Evolutionary conservation across 2,113 vertebrate genomes (phyloP), one percentile per base, ranked within the genome.

Genomic region (Raja brachyura): DNA sequence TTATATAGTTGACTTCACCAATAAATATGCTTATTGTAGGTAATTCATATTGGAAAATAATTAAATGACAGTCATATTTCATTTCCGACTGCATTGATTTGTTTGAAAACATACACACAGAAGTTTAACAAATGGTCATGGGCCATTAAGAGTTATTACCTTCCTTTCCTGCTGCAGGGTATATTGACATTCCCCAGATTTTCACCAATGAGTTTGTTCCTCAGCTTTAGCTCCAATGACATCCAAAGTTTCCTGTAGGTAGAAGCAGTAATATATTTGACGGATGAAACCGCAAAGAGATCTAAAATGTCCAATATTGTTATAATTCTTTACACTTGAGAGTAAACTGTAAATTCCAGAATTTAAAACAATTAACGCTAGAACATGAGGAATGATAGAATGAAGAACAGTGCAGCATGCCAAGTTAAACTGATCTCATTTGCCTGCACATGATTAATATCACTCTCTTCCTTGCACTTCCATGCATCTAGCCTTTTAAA

Each of bases 211-310:
- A 96, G 88, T 0, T 95, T 94, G 68, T 95, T 94, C 93, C 95
- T 96, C 94, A 97, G 95, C 94, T 94, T 95, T 93, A 94, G 93
- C 94, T 95, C 93, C 48, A 97, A 93, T 93, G 93, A 93, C 70
- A 93, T 95, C 0, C 39, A 93, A 28, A 93, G 68, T 93, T 81
- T 94, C 94, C 96, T 97, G 90, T 76, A 66, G 68, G 73, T 70
- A 20, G 31, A 92, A 90, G 4, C 9, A 73, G 39, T 9, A 28
- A 74, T 22, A 92, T 25, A 73, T 70, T 73, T 73, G 4, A 28
- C 25, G 3, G 16, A 20, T 48, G 33, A 73, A 92, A 92, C 22
- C 8, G 20, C 70, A 20, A 14, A 33, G 20, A 31, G 22, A 8
- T 73, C 14, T 10, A 86, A 10, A 86, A 20, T 11, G 5, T 61